Conservation (phyloP, 2,888 invertebrate species). For the Drosophila pseudotakahashii region DNA sequence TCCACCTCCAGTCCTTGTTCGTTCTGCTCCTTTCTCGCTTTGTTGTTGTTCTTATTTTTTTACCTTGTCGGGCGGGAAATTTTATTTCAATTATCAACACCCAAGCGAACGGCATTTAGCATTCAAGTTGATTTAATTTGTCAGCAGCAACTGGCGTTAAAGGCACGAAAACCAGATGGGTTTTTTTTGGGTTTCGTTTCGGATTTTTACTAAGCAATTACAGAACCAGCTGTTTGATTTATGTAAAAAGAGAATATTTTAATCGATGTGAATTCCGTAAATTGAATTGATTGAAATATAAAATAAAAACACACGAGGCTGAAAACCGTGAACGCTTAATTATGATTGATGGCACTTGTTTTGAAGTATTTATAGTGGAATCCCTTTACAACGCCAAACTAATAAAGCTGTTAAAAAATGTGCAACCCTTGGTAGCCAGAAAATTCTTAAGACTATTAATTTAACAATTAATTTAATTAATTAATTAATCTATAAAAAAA, state of each 20-base stretch:
- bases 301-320: neutral
- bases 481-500: no score
- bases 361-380: no score
- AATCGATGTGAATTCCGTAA: neutral
- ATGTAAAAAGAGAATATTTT: neutral
- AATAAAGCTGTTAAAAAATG: neutral
- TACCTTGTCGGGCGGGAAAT: slow-evolving; percentile 48
- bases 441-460: no score
- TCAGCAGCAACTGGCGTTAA: slow-evolving; percentile 36
- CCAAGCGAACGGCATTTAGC: slow-evolving; percentile 41
- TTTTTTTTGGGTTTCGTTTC: neutral
- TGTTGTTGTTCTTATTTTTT: slow-evolving; percentile 27
- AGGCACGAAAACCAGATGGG: slow-evolving; percentile 8
- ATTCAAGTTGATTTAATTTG: slow-evolving; percentile 54
- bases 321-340: neutral
- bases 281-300: slow-evolving; percentile 7
- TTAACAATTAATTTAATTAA: no score
- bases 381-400: neutral
- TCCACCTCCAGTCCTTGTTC: neutral
- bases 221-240: slow-evolving; percentile 4
- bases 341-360: neutral
- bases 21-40: slow-evolving; percentile 16
- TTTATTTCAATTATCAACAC: slow-evolving; percentile 73
- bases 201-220: slow-evolving; percentile 2
- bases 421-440: no score